A percentile compares a stretch with the other conserved stretches of the same genome.
These are phyloP conservation scores for Octopus sinensis DNA, from an alignment of 1,140 invertebrate genomes.

Conservation along the genomic window DNA sequence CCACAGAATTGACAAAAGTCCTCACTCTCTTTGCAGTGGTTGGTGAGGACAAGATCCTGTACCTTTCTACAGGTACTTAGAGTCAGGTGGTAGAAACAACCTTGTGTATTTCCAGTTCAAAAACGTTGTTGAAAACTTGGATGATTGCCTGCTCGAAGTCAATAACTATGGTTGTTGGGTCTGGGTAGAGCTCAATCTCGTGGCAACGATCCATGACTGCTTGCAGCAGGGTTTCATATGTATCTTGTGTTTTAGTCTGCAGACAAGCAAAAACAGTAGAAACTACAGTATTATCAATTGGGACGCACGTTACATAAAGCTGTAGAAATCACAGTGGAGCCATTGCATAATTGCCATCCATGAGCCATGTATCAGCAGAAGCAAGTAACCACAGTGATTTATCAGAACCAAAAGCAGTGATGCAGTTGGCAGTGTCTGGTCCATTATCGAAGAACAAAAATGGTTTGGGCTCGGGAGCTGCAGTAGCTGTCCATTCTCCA, in stretches of 20 bases:
- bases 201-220: conserved; percentile 10
- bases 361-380: neutral
- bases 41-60: conserved; percentile 8
- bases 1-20: conserved; percentile 21
- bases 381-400: conserved; percentile 9
- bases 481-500: conserved; percentile 19
- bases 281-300: neutral
- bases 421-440: neutral
- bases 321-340: neutral
- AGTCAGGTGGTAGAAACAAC: conserved; percentile 16
- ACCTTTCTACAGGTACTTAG: conserved; percentile 21
- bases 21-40: conserved; percentile 16
- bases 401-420: conserved; percentile 15
- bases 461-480: conserved; percentile 2
- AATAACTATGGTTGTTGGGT: neutral
- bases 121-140: neutral
- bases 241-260: conserved; percentile 11
- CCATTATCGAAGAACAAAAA: conserved; percentile 20
- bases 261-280: conserved; percentile 19
- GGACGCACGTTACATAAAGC: conserved; percentile 14
- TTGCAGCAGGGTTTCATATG: conserved; percentile 16
- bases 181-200: neutral
- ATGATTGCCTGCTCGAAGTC: conserved; percentile 19
- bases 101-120: conserved; percentile 9
- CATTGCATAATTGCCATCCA: conserved; percentile 11